Conservation (phyloP, 2,888 invertebrate species). For the Harpagoxenus sublaevis region DNA sequence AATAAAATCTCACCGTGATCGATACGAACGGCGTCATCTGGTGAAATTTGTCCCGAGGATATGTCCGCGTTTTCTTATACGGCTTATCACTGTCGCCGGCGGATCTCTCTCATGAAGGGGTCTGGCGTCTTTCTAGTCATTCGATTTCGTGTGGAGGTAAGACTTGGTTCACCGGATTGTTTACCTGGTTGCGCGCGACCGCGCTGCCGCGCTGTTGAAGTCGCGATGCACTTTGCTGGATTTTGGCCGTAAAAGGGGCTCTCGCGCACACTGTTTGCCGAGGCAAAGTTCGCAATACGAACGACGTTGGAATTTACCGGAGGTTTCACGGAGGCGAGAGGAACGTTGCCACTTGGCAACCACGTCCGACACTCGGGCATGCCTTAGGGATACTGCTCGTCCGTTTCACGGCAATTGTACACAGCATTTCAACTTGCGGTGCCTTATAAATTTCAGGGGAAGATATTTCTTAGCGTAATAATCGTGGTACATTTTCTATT, state of each 20-base stretch:
- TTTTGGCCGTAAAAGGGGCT: slow-evolving; percentile 57
- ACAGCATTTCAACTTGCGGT: slow-evolving; percentile 39
- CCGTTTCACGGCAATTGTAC: slow-evolving; percentile 38
- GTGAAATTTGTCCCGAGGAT: slow-evolving; percentile 7
- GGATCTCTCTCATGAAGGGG: not conserved
- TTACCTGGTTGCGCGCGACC: slow-evolving; percentile 48
- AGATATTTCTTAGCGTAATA: not conserved
- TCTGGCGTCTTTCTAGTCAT: not conserved
- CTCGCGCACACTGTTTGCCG: slow-evolving; percentile 67
- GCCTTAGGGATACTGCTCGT: slow-evolving; percentile 74
- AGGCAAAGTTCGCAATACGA: slow-evolving; percentile 64
- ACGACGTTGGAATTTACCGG: slow-evolving; percentile 71
- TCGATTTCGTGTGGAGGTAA: not conserved
- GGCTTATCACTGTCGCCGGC: not conserved
- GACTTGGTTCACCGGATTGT: slow-evolving; percentile 65
- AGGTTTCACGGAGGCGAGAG: slow-evolving; percentile 63
- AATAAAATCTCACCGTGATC: slow-evolving; percentile 76
- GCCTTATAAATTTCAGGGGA: slow-evolving; percentile 19
- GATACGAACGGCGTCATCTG: slow-evolving; percentile 70
- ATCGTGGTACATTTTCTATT: not conserved
- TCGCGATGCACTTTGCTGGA: slow-evolving; percentile 62
- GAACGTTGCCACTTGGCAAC: slow-evolving; percentile 70
- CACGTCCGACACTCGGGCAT: slow-evolving; percentile 72
- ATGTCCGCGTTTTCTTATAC: slow-evolving; percentile 41
- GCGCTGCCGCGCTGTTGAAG: slow-evolving; percentile 61